Conservation (phyloP, 1,140 invertebrate species). For the Cydia fagiglandana region DNA sequence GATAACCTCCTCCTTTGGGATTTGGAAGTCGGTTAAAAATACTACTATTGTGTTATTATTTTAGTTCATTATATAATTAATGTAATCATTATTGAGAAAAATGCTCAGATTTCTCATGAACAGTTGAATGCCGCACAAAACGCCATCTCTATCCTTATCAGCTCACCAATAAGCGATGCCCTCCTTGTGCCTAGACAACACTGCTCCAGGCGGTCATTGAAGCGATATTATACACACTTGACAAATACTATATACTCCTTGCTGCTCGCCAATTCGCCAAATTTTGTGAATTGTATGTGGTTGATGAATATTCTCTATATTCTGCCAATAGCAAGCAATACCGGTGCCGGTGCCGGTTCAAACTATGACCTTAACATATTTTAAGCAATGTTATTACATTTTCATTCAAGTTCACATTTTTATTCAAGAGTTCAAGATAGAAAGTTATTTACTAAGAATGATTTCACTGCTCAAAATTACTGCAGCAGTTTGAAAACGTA, state of each 20-base stretch:
- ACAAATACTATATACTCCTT: constrained; percentile 52
- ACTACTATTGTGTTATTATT: too few relatives aligned
- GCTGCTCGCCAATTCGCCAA: constrained; percentile 54
- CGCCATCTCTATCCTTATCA: constrained; percentile 24
- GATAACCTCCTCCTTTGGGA: too few relatives aligned
- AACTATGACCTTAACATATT: constrained; percentile 14
- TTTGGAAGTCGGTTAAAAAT: too few relatives aligned
- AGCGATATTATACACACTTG: constrained; percentile 62
- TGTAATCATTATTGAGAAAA: too few relatives aligned
- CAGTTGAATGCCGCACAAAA: not conserved
- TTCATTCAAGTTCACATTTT: too few relatives aligned
- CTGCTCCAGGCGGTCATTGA: constrained; percentile 47
- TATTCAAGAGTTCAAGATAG: not conserved
- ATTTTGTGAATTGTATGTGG: constrained; percentile 52
- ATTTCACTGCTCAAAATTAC: constrained; percentile 7
- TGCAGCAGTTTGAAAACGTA: not conserved
- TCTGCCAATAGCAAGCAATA: constrained; percentile 51
- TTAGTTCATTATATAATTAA: too few relatives aligned
- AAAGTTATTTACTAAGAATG: not conserved
- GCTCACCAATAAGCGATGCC: constrained; percentile 39
- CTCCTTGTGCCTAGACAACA: constrained; percentile 54
- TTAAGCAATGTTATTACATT: not conserved
- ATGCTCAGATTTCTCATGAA: not conserved
- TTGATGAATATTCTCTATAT: too few relatives aligned
- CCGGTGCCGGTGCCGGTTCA: constrained; percentile 38